phyloP scores from a whole-genome alignment of 2,888 invertebrate species.

The Cyclophora punctaria region DNA sequence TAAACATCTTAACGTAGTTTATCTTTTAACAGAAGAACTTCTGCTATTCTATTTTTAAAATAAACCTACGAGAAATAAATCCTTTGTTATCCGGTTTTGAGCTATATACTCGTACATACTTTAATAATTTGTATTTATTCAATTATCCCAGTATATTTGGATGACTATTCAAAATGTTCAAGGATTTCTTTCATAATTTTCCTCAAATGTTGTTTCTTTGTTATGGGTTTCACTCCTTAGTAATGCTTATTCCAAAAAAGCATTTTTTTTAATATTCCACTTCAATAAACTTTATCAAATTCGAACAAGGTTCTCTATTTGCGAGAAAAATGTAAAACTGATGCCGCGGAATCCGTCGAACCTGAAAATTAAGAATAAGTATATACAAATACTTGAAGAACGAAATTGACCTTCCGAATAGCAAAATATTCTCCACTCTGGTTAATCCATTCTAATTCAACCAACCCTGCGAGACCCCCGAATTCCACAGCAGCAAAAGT shows the following conservation, averaged over 20 bases:
- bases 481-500: constrained; percentile 6
- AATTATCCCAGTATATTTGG: no score
- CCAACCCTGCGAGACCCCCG: constrained; percentile 23
- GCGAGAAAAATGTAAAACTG: constrained; percentile 5
- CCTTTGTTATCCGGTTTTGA: no score
- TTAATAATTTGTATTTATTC: no score
- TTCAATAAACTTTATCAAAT: no score
- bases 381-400: constrained; percentile 12
- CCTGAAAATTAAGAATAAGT: constrained; percentile 22
- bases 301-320: constrained; percentile 12
- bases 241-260: no score
- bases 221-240: no score
- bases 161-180: no score
- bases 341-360: constrained; percentile 9
- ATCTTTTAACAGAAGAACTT: constrained; percentile 5
- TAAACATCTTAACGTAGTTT: background rate
- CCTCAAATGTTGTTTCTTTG: no score
- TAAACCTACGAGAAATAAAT: no score
- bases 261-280: no score
- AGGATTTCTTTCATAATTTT: no score
- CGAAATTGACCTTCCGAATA: constrained; percentile 15
- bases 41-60: background rate
- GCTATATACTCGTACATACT: no score
- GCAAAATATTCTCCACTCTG: constrained; percentile 20
- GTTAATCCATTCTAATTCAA: constrained; percentile 29